These are phyloP conservation scores for Eidolon dupreanum DNA, from an alignment of 2,797 vertebrate species.

Conservation along the genomic window DNA sequence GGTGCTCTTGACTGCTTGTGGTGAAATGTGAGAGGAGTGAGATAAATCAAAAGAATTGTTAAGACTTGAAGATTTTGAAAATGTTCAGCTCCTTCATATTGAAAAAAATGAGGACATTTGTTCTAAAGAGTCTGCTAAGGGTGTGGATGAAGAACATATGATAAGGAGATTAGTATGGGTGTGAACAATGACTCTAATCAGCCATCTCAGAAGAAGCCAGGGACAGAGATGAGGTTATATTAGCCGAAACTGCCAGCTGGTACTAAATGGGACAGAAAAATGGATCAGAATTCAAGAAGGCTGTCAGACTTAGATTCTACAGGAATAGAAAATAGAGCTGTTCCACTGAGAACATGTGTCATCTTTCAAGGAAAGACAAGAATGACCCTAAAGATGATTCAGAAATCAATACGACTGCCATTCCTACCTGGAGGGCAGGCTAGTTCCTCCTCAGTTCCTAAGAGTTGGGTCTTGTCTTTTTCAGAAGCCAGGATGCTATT, in stretches of 20 bases:
- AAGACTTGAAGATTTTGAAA: constrained; percentile 16
- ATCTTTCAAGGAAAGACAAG: not conserved
- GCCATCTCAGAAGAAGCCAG: not conserved
- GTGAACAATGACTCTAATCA: not conserved
- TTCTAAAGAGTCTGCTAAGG: not conserved
- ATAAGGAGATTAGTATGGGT: not conserved
- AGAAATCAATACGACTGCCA: not conserved
- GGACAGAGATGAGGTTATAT: not conserved
- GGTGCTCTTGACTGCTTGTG: not conserved
- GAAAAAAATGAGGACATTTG: not conserved
- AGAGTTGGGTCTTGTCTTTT: not conserved
- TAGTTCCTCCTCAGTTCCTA: not conserved
- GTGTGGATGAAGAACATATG: not conserved
- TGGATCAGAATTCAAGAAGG: not conserved
- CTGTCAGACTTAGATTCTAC: not conserved
- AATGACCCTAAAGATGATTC: not conserved
- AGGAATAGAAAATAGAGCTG: not conserved
- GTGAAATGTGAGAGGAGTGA: not conserved
- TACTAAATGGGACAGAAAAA: not conserved
- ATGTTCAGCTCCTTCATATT: not conserved
- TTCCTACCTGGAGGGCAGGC: not conserved
- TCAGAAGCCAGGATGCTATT: not conserved
- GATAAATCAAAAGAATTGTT: not conserved
- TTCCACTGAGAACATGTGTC: not conserved
- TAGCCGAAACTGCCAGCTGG: not conserved